These are phyloP conservation scores for Epicauta chinensis DNA, from an alignment of 1,140 invertebrate genomes.

Conservation along the genomic window DNA sequence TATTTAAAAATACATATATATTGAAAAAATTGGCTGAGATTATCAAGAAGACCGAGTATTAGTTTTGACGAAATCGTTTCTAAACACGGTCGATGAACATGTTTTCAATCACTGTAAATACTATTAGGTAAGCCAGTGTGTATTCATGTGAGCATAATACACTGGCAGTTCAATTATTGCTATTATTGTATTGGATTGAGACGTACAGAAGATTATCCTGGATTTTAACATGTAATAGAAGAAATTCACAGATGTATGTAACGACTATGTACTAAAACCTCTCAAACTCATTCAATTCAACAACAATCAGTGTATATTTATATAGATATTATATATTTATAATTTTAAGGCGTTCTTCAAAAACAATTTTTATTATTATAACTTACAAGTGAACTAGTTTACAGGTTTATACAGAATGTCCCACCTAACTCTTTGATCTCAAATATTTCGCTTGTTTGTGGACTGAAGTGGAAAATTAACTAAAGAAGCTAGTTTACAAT, in stretches of 20 bases:
- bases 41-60: neutral
- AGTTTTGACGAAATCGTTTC: constrained; percentile 10
- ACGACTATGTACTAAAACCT: constrained; percentile 18
- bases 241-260: constrained; percentile 33
- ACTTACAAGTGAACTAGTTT: no score
- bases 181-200: constrained; percentile 35
- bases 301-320: no score
- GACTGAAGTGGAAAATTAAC: no score
- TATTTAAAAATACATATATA: no score
- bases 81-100: constrained; percentile 29
- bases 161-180: constrained; percentile 35
- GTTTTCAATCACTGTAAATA: constrained; percentile 40
- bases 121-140: constrained; percentile 36
- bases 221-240: constrained; percentile 38
- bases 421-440: no score
- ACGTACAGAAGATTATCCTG: constrained; percentile 34
- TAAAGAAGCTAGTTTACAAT: no score
- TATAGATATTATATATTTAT: no score
- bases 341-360: no score
- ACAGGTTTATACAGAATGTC: no score
- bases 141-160: constrained; percentile 38
- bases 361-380: no score
- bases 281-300: neutral
- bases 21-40: constrained; percentile 16
- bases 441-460: no score